Base-by-base conservation (phyloP, 2,888 invertebrate genomes). In the Sesia bembeciformis region DNA sequence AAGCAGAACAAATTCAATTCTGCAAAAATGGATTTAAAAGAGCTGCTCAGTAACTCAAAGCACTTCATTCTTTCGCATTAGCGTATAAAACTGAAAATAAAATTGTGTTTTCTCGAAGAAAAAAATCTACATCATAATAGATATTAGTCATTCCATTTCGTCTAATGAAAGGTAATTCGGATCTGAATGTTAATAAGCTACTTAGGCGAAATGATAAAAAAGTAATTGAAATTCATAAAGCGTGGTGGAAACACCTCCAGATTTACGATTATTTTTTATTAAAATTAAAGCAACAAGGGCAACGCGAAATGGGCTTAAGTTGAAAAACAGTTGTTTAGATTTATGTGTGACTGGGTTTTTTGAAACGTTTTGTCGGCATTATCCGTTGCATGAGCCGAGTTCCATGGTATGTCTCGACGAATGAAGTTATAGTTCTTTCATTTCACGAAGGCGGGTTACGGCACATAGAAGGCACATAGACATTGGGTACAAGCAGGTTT, bases 111-210 rank as follows among this genome's bases (percentile, higher is more conserved):
- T 57, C 57, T 52, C 46, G 41, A 50, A 53, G 54, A 58, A 55
- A 57, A 54, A 56, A 54, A 53, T 46, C 4, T n/a, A 46, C 46
- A 8, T 46, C 8, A 5, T 46, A 46, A 46, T 8, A 8, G 46
- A 23, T 46, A 8, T 46, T 5, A 46, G 8, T 46, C 46, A 46
- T 46, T 53, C 42, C 7, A 50, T 40, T 42, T 46, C 49, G 5
- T 49, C 57, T 59, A 61, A 60, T 67, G 61, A 66, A 68, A 65
- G 59, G 54, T 57, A 59, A 65, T 63, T 58, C 60, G 55, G 57
- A 51, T 53, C 59, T 53, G 62, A 66, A 66, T 67, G 56, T 58
- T 58, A 63, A 68, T 62, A 59, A 63, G 63, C 5, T n/a, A 50
- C 39, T 53, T 41, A 52, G 57, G 60, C 54, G 49, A 51, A 53